Evolutionary conservation across 2,113 vertebrate species (phyloP), one percentile per base, ranked within the genome.

Genomic region (Narcine bancroftii): DNA sequence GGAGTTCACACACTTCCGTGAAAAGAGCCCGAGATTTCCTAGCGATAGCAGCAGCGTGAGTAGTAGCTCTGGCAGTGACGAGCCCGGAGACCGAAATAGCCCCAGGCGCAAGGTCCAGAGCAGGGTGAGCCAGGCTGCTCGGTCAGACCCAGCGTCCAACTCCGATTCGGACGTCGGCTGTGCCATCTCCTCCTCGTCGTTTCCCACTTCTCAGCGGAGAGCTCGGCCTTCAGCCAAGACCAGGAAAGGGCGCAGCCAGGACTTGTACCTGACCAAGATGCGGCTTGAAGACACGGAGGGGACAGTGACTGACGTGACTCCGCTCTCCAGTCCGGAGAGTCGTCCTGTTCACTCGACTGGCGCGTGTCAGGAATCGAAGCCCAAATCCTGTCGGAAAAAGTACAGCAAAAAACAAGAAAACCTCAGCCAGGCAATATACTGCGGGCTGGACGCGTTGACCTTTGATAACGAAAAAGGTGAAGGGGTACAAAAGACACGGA

Each of bases 251-350:
- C 94, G 92, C 94, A 94, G 65, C 76, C 93, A 66, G 93, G 93
- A 89, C 60, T 93, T 0, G 75, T 63, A 92, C 93, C 94, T 95
- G 92, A 93, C 72, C 33, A 36, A 92, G 6, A 95, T 95, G 36
- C 96, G 97, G 42, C 97, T 97, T 2, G 89, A 69, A 69, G 89
- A 45, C 65, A 0, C 33, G 4, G 97, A 98, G 93, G 97, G 97
- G 73, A 97, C 97, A 0, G 96, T 97, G 93, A 99, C 98, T 26
- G 97, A 98, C 0, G 97, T 98, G 75, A 98, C 97, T 47, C 97
- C 97, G 77, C 94, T 98, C 21, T 98, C 97, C 47, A 97, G 98
- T 87, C 96, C 98, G 75, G 97, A 97, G 92, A 95, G 95, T 92
- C 98, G 97, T 94, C 97, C 96, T 42, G 94, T 95, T 65, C 97